Conservation (phyloP, 2,888 invertebrate species). For the Horisme vitalbata region DNA sequence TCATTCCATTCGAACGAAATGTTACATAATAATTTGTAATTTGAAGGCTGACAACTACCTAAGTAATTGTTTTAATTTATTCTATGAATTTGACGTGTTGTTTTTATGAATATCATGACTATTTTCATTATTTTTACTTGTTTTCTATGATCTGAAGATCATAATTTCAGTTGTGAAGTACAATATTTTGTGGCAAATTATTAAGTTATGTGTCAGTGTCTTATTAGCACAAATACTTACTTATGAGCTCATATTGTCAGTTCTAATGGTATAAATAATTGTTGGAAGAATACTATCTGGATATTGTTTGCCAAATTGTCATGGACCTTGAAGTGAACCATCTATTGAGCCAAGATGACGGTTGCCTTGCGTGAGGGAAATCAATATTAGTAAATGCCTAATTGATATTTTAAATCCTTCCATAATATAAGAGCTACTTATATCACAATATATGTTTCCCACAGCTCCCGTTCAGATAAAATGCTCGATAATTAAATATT, state of each 20-base stretch:
- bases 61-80: conserved; percentile 44
- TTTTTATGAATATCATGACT: conserved; percentile 25
- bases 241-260: conserved; percentile 12
- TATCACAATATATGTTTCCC: conserved; percentile 40
- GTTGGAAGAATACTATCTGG: conserved; percentile 1
- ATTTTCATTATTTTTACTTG: conserved; percentile 19
- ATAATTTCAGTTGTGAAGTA: conserved; percentile 14
- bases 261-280: conserved; percentile 1
- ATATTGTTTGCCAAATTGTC: conserved; percentile 31
- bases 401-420: conserved; percentile 43
- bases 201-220: conserved; percentile 11
- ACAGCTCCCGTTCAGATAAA: conserved; percentile 41
- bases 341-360: conserved; percentile 44
- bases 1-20: conserved; percentile 43
- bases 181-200: conserved; percentile 17
- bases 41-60: conserved; percentile 51
- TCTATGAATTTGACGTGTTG: conserved; percentile 32
- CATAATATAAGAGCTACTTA: conserved; percentile 27
- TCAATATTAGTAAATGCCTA: conserved; percentile 46
- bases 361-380: conserved; percentile 47
- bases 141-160: conserved; percentile 11
- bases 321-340: conserved; percentile 44
- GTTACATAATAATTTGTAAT: conserved; percentile 44
- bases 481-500: conserved; percentile 26
- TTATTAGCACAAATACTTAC: conserved; percentile 20